phyloP scores from a whole-genome alignment of 2,113 vertebrate genomes.

The Trachemys scripta region DNA sequence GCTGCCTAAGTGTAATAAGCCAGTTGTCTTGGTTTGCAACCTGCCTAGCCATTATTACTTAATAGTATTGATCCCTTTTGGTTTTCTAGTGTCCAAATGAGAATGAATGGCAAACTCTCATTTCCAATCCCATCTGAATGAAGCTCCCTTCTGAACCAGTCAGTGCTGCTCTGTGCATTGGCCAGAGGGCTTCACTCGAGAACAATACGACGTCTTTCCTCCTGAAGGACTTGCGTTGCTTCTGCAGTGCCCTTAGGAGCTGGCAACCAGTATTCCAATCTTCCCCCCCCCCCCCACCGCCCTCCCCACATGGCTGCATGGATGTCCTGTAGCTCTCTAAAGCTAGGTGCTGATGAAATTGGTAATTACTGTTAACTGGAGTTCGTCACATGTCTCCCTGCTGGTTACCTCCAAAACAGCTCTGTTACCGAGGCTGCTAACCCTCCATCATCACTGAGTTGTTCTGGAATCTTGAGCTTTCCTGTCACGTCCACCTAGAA shows the following conservation, averaged over 20 bases:
- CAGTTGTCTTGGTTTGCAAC: not conserved
- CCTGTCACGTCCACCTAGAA: accelerated
- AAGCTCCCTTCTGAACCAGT: not conserved
- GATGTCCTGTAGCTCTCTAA: not conserved
- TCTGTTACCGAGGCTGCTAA: not conserved
- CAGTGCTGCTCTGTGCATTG: not conserved
- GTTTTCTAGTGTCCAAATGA: not conserved
- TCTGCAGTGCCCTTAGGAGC: accelerated
- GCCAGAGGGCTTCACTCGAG: not conserved
- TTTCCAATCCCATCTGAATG: not conserved
- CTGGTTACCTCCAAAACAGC: not conserved
- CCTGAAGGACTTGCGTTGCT: accelerated
- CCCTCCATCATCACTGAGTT: accelerated
- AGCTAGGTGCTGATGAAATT: not conserved
- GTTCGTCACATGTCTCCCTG: accelerated
- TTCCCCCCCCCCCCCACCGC: no score
- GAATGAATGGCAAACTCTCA: accelerated
- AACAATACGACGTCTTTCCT: accelerated
- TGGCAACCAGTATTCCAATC: accelerated
- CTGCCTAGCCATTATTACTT: accelerated
- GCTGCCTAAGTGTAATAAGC: not conserved
- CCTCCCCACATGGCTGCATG: accelerated
- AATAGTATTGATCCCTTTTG: accelerated
- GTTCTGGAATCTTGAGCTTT: not conserved
- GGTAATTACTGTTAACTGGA: not conserved